Base-by-base conservation (phyloP, 2,888 invertebrate species). In the Icerya purchasi region DNA sequence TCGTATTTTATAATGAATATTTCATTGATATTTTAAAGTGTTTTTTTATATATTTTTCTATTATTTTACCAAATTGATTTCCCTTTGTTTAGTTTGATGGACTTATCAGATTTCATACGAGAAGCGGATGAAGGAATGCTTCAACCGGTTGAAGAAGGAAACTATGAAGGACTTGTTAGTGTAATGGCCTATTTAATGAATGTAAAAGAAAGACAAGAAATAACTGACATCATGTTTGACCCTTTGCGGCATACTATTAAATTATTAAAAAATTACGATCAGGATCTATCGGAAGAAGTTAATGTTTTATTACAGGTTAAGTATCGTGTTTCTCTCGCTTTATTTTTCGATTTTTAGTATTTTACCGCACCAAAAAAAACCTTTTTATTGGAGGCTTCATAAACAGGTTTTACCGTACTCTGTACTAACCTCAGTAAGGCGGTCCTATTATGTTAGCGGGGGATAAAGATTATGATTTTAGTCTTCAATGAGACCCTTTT, bases 251-350 rank as follows among this genome's bases (percentile, higher is more conserved):
- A 92, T 71, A 93, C 90, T 5, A 90, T 94, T 65, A 89, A 92
- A 67, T 75, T 96, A 3, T 74, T 96, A 1, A 91, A 91, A 71
- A 87, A 86, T 68, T 96, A 94, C 69, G 92, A 93, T 67, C 91
- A 92, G 78, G 94, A 96, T 70, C 86, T 96, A 69, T 90, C 94
- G 0, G 94, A 96, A 72, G 91, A 92, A 75, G 90, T 94, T 1
- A 92, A 93, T 70, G 85, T 89, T 3, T 77, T 92, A 64, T 73
- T 96, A 53, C 83, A 86, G 75, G 82, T 82, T 66, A 65, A 58
- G 22, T 22, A 20, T 14, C n/a, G n/a, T n/a, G n/a, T n/a, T n/a
- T n/a, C n/a, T n/a, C n/a, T n/a, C n/a, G n/a, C n/a, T n/a, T n/a
- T n/a, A n/a, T n/a, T n/a, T n/a, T n/a, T n/a, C n/a, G n/a, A n/a